These are phyloP conservation scores for Oreotrochilus melanogaster DNA, from an alignment of 2,113 vertebrate genomes.

Conservation along the genomic window DNA sequence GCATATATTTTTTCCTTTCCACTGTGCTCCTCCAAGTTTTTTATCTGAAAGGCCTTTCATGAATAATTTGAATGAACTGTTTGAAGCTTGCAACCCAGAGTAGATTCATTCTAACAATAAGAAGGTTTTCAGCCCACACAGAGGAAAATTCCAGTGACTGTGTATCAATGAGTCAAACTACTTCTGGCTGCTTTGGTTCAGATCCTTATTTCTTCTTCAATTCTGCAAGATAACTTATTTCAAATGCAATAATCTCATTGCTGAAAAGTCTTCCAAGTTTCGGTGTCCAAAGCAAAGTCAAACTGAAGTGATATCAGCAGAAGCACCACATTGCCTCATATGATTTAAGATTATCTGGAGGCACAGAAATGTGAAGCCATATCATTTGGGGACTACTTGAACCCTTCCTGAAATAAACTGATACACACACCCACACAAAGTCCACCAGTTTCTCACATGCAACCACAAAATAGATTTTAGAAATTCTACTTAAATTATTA, in stretches of 20 bases:
- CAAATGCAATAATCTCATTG: neutral
- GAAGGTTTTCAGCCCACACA: slow-evolving; percentile 58
- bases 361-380: neutral
- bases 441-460: neutral
- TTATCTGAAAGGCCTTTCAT: slow-evolving; percentile 10
- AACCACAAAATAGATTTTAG: neutral
- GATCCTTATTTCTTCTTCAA: neutral
- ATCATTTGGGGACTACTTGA: neutral
- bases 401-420: neutral
- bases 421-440: fast-evolving
- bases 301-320: neutral
- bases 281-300: neutral
- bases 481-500: neutral
- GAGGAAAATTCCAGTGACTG: slow-evolving; percentile 56
- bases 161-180: slow-evolving; percentile 41
- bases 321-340: neutral
- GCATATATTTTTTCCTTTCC: neutral
- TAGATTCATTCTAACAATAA: slow-evolving; percentile 51
- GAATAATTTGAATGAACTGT: slow-evolving; percentile 57
- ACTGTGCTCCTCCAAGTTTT: neutral
- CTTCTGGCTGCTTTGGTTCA: slow-evolving; percentile 24
- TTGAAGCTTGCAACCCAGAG: slow-evolving; percentile 20
- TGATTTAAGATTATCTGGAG: neutral
- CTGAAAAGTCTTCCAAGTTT: neutral
- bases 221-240: neutral